Percentiles rank a stretch among this genome's conserved stretches.
These are phyloP conservation scores for Akabosia matsudoensis DNA, from an alignment of 1,140 invertebrate species.

Conservation along the genomic window DNA sequence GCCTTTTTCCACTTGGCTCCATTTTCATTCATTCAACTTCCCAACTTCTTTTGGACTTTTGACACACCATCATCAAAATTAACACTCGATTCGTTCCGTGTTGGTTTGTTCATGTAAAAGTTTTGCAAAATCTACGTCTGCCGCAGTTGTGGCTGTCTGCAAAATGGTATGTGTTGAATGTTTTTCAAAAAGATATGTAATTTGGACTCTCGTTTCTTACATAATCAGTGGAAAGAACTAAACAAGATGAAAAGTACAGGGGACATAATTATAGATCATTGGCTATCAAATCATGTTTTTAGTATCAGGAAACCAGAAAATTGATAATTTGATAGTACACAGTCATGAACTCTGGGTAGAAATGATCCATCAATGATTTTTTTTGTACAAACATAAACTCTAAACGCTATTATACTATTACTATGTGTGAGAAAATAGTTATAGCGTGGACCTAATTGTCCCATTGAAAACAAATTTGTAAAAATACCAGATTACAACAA, in stretches of 20 bases:
- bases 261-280: constrained; percentile 4
- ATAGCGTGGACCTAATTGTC: neutral
- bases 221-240: neutral
- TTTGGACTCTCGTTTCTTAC: neutral
- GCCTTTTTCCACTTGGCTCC: neutral
- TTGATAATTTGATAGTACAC: neutral
- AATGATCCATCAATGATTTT: no score
- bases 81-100: no score
- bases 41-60: no score
- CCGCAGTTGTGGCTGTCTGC: no score
- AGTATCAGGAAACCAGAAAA: neutral
- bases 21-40: no score
- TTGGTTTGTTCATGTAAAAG: no score
- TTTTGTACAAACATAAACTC: no score
- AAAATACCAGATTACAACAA: neutral
- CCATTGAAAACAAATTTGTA: neutral
- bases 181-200: neutral
- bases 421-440: no score
- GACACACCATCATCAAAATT: no score
- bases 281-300: neutral
- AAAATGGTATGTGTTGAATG: no score
- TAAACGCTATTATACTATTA: no score
- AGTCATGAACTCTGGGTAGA: neutral
- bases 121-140: no score
- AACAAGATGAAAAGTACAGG: neutral